Conservation (phyloP, 2,113 vertebrate genomes). For the Rhea pennata region DNA sequence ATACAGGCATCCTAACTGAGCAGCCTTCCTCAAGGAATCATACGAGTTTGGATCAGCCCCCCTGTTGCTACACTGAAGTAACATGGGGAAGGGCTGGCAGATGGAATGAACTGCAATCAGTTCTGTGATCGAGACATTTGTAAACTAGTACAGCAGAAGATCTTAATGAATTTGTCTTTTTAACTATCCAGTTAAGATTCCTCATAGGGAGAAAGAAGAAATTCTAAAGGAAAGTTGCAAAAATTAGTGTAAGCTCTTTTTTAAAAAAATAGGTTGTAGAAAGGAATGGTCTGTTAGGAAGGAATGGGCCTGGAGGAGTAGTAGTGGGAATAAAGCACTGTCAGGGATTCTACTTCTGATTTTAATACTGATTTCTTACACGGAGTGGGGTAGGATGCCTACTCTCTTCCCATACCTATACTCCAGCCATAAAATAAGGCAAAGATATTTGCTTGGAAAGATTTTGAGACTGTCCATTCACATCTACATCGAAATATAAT, state of each 20-base stretch:
- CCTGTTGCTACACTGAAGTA: not conserved
- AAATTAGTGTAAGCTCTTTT: not conserved
- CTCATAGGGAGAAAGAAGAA: not conserved
- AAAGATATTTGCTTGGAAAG: slow-evolving; percentile 6
- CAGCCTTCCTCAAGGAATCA: not conserved
- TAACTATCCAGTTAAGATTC: not conserved
- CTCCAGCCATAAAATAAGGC: slow-evolving; percentile 18
- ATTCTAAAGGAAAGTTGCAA: not conserved
- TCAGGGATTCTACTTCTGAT: not conserved
- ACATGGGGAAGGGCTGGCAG: not conserved
- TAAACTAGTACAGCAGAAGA: not conserved
- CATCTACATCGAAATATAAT: not conserved
- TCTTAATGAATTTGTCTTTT: not conserved
- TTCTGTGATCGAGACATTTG: not conserved
- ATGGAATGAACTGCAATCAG: slow-evolving; percentile 9
- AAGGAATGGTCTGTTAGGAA: not conserved
- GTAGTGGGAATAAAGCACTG: not conserved
- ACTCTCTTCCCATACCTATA: not conserved
- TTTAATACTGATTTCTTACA: not conserved
- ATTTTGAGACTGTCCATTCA: slow-evolving; percentile 11
- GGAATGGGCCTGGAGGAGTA: not conserved
- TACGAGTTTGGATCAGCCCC: not conserved
- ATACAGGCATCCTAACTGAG: not conserved
- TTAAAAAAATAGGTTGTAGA: not conserved
- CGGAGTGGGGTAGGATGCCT: not conserved